Conservation (phyloP, 2,113 vertebrate species). For the Oryzias javanicus region DNA sequence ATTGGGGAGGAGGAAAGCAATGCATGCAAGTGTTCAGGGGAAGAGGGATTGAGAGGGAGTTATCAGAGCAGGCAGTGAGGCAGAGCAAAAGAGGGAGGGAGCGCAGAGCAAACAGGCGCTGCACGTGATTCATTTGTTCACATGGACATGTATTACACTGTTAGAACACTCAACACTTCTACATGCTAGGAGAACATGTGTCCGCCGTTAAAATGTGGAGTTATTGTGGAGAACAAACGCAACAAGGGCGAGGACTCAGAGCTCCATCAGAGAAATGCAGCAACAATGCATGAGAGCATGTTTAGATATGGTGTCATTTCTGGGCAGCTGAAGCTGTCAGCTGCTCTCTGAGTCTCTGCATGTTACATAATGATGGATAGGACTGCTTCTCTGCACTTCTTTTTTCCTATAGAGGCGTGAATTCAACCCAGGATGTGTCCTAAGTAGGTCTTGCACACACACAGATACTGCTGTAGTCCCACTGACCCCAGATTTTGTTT, state of each 20-base stretch:
- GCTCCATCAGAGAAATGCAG: slow-evolving; percentile 1
- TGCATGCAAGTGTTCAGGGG: slow-evolving; percentile 16
- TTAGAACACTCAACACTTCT: slow-evolving; percentile 53
- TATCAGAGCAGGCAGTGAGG: slow-evolving; percentile 41
- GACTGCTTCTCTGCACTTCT: slow-evolving; percentile 30
- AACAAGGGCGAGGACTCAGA: not conserved
- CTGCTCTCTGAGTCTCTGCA: slow-evolving; percentile 28
- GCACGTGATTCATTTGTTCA: slow-evolving; percentile 72
- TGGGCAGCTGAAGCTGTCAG: slow-evolving; percentile 50
- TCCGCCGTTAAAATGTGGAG: too few relatives aligned
- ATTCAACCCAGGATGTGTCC: slow-evolving; percentile 50
- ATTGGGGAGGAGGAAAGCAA: not conserved
- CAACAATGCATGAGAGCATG: slow-evolving; percentile 24
- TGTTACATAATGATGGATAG: slow-evolving; percentile 60
- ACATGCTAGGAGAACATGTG: not conserved
- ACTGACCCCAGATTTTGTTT: not conserved
- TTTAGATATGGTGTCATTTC: slow-evolving; percentile 23
- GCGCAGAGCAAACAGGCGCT: slow-evolving; percentile 54
- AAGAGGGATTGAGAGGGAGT: slow-evolving; percentile 16
- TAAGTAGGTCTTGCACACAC: slow-evolving; percentile 29
- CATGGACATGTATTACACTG: slow-evolving; percentile 58
- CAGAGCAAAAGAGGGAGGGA: slow-evolving; percentile 44
- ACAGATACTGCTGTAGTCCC: slow-evolving; percentile 24
- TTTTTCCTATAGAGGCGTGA: slow-evolving; percentile 34
- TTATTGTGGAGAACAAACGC: not conserved